Evolutionary conservation across 2,797 vertebrate genomes (phyloP).

Genomic region (Periophthalmus magnuspinnatus): DNA sequence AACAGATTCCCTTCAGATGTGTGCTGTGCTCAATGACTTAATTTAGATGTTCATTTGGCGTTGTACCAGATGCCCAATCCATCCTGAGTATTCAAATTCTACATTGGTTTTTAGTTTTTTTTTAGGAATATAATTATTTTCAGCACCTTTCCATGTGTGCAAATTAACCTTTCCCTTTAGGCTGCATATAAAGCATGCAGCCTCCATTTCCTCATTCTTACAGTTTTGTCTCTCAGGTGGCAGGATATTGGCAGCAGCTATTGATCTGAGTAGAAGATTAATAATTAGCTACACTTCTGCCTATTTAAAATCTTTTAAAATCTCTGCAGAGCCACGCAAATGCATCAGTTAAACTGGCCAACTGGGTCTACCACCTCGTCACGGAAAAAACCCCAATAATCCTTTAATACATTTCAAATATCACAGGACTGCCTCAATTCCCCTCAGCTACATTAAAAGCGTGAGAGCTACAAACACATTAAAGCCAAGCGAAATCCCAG

Average conservation of each 20-base stretch:
- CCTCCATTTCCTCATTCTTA: conserved; percentile 13
- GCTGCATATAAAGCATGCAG: conserved; percentile 15
- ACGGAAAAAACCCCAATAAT: conserved; percentile 25
- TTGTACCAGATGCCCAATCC: neutral
- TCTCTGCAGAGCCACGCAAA: conserved; percentile 10
- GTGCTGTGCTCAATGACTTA: neutral
- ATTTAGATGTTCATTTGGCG: neutral
- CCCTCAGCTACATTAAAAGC: conserved; percentile 28
- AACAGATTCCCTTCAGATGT: neutral
- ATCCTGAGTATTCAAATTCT: neutral
- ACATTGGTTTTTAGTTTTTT: neutral
- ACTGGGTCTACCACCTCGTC: conserved; percentile 5
- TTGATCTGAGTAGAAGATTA: conserved; percentile 31
- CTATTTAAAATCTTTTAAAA: conserved; percentile 7
- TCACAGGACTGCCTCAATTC: conserved; percentile 24
- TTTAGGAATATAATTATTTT: neutral
- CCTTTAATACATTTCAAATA: conserved; percentile 24
- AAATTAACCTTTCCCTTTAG: neutral
- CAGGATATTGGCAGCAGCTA: conserved; percentile 16
- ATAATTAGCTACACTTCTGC: conserved; percentile 13
- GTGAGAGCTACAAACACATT: conserved; percentile 17
- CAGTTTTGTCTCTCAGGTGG: conserved; percentile 2
- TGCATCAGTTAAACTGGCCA: conserved; percentile 9
- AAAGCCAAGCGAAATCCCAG: conserved; percentile 18
- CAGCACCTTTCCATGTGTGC: neutral